A percentile compares a stretch with the other conserved stretches of the same genome.
Conservation (phyloP, 2,797 vertebrate species). For the Cheirogaleus major region DNA sequence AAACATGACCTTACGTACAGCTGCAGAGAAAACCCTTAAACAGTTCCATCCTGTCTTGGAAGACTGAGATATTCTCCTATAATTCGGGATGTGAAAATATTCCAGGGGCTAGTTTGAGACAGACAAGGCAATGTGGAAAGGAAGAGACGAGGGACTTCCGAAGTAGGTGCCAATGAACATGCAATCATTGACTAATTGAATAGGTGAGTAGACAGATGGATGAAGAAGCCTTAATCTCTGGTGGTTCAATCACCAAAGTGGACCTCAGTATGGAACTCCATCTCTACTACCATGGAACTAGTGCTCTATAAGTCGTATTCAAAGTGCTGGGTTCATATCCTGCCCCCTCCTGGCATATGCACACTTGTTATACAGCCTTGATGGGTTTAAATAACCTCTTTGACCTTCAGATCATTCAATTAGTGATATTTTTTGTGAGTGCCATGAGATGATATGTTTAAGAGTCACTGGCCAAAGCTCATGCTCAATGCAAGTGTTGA, state of each 20-base stretch:
- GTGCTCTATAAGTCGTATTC: background rate
- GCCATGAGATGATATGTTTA: background rate
- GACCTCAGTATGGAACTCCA: background rate
- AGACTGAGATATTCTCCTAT: background rate
- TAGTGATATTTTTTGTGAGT: background rate
- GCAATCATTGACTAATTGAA: background rate
- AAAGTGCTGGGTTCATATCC: background rate
- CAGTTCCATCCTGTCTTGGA: background rate
- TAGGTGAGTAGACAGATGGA: background rate
- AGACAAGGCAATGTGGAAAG: background rate
- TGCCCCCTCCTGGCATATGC: background rate
- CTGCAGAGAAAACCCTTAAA: background rate
- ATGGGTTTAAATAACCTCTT: background rate
- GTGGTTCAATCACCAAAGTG: background rate
- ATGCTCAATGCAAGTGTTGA: background rate
- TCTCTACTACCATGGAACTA: background rate
- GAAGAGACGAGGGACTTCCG: background rate
- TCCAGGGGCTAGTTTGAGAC: background rate
- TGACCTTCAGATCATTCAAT: background rate
- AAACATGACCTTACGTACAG: background rate
- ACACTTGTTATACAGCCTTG: background rate
- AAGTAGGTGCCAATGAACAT: accelerated
- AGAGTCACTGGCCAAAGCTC: background rate
- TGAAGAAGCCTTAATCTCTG: background rate
- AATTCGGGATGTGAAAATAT: background rate